Percentiles rank a stretch among this genome's conserved stretches.
phyloP scores from a whole-genome alignment of 1,140 invertebrate species.

The Drosophila pachea region DNA sequence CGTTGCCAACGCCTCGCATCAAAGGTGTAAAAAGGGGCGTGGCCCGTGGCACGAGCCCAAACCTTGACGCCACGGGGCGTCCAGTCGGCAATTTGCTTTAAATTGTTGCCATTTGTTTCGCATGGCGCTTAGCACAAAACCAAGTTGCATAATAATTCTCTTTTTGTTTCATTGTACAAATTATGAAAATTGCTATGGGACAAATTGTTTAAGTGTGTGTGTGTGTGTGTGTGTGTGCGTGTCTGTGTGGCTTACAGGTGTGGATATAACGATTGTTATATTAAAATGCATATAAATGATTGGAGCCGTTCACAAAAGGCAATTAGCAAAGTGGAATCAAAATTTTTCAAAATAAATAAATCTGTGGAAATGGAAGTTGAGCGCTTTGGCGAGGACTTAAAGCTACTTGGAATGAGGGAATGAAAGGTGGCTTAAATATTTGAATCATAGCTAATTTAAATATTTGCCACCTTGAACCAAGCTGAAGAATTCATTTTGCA shows the following conservation, averaged over 20 bases:
- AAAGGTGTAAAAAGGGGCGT: conserved; percentile 69
- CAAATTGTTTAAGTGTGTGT: conserved; percentile 6
- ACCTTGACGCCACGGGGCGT: conserved; percentile 56
- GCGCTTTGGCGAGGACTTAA: neutral
- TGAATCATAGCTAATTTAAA: no score
- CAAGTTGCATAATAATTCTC: conserved; percentile 62
- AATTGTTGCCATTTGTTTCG: conserved; percentile 73
- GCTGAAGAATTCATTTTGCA: no score
- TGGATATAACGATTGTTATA: conserved; percentile 12
- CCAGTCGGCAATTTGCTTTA: conserved; percentile 68
- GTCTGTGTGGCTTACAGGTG: conserved; percentile 2
- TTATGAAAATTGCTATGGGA: conserved; percentile 61
- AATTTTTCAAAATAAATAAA: neutral
- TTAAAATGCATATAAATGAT: conserved; percentile 14
- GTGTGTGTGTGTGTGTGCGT: neutral
- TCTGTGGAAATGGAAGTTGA: neutral
- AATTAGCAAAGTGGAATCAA: neutral
- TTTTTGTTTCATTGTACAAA: conserved; percentile 56
- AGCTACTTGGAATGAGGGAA: no score
- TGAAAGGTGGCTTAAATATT: no score
- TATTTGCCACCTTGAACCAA: no score
- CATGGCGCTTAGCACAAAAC: conserved; percentile 50
- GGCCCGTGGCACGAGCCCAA: conserved; percentile 42
- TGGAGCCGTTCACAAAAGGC: neutral
- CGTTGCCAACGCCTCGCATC: conserved; percentile 42